Evolutionary conservation across 1,140 invertebrate genomes (phyloP).

Genomic region (Ladona fulva): DNA sequence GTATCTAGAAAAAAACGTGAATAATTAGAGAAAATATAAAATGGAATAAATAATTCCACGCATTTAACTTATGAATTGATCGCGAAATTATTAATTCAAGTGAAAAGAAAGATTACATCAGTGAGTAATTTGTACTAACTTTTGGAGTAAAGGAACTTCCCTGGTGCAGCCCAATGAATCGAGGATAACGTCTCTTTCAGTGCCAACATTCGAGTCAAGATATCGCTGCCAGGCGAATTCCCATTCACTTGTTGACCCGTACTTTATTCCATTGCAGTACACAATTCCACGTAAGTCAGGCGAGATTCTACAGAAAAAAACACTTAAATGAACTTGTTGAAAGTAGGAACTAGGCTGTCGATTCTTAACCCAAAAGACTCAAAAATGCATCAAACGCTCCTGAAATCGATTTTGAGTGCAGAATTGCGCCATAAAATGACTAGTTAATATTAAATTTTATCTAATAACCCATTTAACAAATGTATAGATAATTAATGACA

Average conservation of each 20-base stretch:
- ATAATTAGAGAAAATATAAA: not conserved
- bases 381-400: no score
- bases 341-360: no score
- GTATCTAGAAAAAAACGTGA: conserved; percentile 25
- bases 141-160: not conserved
- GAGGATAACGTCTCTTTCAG: conserved; percentile 14
- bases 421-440: no score
- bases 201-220: conserved; percentile 32
- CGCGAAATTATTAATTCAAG: not conserved
- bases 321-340: no score
- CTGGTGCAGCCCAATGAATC: not conserved
- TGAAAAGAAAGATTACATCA: not conserved
- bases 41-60: not conserved
- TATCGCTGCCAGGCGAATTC: conserved; percentile 39
- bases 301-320: conserved; percentile 33
- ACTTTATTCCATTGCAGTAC: conserved; percentile 40
- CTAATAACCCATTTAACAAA: no score
- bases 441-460: no score
- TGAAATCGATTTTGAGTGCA: no score
- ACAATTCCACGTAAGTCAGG: conserved; percentile 36
- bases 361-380: no score
- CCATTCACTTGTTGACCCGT: conserved; percentile 42
- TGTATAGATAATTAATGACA: no score
- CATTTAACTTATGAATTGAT: not conserved
- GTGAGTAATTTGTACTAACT: not conserved